Evolutionary conservation across 2,888 invertebrate genomes (phyloP), one percentile per base, ranked within the genome.

Genomic region (Graphium colonna): DNA sequence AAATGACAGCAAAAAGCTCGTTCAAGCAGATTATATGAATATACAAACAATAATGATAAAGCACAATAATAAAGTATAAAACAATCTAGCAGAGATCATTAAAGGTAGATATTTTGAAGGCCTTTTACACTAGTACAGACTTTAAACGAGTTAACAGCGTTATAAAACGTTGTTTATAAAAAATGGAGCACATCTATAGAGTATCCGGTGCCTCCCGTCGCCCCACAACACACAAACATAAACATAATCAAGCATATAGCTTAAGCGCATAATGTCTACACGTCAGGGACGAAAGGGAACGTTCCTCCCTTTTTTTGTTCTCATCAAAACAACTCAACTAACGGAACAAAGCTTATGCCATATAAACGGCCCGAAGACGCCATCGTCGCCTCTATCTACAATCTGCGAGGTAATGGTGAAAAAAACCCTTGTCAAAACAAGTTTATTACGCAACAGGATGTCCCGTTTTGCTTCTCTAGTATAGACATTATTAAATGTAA

Each of bases 261-360:
- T 44, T 39, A 18, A 45, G 44, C 38, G 17, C 39, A 45, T 52
- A 46, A 46, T 40, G 51, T 33, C 10, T 44, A 31, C 16, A 16
- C 18, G 28, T 46, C 40, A 36, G 41, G 8, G 13, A 46, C 28
- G 28, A 45, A 31, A 46, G 42, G 33, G 40, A 45, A 45, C 31
- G 46, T 52, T 52, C 33, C 41, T 46, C 40, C 52, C 46, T 36
- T n/a, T n/a, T n/a, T n/a, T n/a, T n/a, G 47, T 52, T 40, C 13
- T 21, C 43, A 41, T 38, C 40, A 44, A n/a, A 45, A 54, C 49
- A 18, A 36, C 49, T 49, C n/a, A 39, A 45, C 49, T 13, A 45
- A 49, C 43, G 39, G 48, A 53, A 39, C 31, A 44, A 33, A 33
- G 31, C 44, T 40, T 49, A 43, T 36, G 18, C 17, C 36, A 52